Evolutionary conservation across 2,113 vertebrate species (phyloP).

Genomic region (Panthera tigris): DNA sequence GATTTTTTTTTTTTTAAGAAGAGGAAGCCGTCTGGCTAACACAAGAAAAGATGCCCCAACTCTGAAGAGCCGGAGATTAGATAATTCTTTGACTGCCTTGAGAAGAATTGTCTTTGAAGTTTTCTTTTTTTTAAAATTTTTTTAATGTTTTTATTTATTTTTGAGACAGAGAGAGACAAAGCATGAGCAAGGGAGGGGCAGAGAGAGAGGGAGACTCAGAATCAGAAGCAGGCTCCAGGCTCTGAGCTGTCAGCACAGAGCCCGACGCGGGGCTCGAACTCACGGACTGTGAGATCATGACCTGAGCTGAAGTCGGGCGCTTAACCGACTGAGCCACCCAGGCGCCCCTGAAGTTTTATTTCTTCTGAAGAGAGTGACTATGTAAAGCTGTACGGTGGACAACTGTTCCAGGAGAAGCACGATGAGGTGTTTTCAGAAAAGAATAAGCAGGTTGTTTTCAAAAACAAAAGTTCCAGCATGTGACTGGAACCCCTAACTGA

Average conservation of each 20-base stretch:
- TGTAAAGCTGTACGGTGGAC: background rate
- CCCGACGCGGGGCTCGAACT: too few species aligned
- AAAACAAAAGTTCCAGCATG: background rate
- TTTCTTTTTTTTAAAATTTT: background rate
- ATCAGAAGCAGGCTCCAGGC: too few species aligned
- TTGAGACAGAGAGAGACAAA: too few species aligned
- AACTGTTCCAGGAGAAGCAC: background rate
- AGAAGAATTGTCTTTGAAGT: slow-evolving; percentile 60
- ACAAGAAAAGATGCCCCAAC: background rate
- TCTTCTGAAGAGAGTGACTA: background rate
- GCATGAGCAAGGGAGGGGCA: too few species aligned
- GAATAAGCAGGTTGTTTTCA: background rate
- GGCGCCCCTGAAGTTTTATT: slow-evolving; percentile 35
- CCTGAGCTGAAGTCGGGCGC: too few species aligned
- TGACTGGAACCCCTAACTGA: background rate
- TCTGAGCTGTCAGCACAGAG: too few species aligned
- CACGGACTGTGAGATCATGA: too few species aligned
- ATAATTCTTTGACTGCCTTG: background rate
- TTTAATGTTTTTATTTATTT: too few species aligned
- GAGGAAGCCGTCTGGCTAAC: slow-evolving; percentile 62
- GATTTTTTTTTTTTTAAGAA: slow-evolving; percentile 37
- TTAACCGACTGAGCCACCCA: too few species aligned
- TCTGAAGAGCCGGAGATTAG: background rate
- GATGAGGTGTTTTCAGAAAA: background rate
- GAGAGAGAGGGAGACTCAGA: too few species aligned